phyloP scores from a whole-genome alignment of 2,113 vertebrate species.

The Micronisus gabar region DNA sequence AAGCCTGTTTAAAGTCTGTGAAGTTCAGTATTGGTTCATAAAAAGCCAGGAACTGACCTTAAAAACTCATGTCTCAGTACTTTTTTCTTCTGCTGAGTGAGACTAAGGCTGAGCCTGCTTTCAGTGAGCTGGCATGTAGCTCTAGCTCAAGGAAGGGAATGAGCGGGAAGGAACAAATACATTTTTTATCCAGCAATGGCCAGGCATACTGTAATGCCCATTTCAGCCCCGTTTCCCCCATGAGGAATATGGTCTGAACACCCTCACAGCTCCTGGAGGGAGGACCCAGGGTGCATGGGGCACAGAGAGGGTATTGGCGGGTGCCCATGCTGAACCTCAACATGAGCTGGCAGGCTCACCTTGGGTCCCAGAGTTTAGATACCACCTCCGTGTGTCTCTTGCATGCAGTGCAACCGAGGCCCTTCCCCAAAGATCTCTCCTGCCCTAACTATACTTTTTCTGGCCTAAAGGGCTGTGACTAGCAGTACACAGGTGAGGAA shows the following conservation, averaged over 20 bases:
- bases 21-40: background rate
- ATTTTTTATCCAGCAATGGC: background rate
- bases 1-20: background rate
- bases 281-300: accelerated
- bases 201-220: background rate
- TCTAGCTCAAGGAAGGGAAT: background rate
- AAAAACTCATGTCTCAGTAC: background rate
- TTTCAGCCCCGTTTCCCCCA: background rate
- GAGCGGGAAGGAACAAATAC: background rate
- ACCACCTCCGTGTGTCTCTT: background rate
- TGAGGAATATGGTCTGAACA: background rate
- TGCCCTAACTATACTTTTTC: background rate
- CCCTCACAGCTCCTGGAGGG: accelerated
- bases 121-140: background rate
- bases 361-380: background rate
- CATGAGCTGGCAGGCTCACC: background rate
- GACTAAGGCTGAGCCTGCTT: background rate
- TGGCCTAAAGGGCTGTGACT: background rate
- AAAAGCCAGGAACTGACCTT: background rate
- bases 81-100: background rate
- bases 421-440: background rate
- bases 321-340: background rate
- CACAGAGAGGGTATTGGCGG: no score
- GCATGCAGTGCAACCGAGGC: background rate
- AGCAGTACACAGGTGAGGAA: background rate